phyloP scores from a whole-genome alignment of 2,888 invertebrate species.

The Chloromyia formosa region DNA sequence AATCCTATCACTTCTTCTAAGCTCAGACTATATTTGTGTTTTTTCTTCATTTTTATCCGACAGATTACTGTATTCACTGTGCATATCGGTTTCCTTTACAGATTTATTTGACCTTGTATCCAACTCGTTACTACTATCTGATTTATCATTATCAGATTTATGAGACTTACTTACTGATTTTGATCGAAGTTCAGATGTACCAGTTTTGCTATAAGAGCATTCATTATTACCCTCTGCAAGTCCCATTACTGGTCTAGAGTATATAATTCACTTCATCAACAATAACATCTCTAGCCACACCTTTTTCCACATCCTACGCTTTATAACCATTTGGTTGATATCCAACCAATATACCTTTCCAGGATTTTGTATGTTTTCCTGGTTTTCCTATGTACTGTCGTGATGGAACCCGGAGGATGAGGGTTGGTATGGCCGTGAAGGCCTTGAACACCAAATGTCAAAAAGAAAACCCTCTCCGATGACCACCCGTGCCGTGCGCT shows the following conservation, averaged over 20 bases:
- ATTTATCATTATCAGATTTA: too few species aligned
- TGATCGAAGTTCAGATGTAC: neutral
- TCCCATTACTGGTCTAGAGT: neutral
- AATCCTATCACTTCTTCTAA: neutral
- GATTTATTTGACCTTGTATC: too few species aligned
- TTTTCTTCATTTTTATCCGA: neutral
- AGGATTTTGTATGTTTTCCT: conserved; percentile 55
- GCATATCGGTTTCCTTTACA: too few species aligned
- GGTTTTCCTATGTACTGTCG: conserved; percentile 57
- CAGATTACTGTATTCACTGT: neutral
- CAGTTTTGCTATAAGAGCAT: too few species aligned
- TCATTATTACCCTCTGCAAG: neutral
- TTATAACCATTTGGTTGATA: conserved; percentile 55
- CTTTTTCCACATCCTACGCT: conserved; percentile 54
- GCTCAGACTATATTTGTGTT: neutral
- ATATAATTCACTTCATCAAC: conserved; percentile 55
- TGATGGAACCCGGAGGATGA: too few species aligned
- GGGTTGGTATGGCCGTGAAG: too few species aligned
- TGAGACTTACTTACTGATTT: too few species aligned
- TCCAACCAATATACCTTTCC: conserved; percentile 56
- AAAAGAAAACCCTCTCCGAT: too few species aligned
- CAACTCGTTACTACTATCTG: too few species aligned
- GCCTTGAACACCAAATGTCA: too few species aligned
- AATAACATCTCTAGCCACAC: conserved; percentile 57
- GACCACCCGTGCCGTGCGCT: too few species aligned